These are phyloP conservation scores for Actias luna DNA, from an alignment of 2,888 invertebrate species.

Conservation along the genomic window DNA sequence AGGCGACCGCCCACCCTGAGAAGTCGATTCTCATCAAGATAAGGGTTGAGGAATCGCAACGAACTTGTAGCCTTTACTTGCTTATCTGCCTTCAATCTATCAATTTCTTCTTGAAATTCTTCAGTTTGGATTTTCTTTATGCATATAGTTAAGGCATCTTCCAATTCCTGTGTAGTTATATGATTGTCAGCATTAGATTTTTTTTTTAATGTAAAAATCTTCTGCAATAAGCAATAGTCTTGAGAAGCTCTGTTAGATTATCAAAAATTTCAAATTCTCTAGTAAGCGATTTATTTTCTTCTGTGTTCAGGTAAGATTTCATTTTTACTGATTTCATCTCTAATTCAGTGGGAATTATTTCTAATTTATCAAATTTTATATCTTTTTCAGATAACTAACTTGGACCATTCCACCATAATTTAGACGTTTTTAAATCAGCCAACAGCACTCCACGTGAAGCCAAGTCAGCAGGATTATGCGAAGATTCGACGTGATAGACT, in stretches of 20 bases:
- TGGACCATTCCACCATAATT: slow-evolving; percentile 29
- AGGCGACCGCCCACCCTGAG: slow-evolving; percentile 37
- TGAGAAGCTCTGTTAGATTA: slow-evolving; percentile 19
- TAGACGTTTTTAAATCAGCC: slow-evolving; percentile 19
- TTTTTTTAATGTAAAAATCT: slow-evolving; percentile 26
- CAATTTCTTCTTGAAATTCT: slow-evolving; percentile 23
- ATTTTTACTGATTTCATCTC: slow-evolving; percentile 20
- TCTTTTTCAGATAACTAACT: slow-evolving; percentile 24
- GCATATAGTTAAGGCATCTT: slow-evolving; percentile 23
- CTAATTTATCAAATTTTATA: slow-evolving; percentile 19
- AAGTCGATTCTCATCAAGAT: slow-evolving; percentile 9
- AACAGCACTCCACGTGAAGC: slow-evolving; percentile 26
- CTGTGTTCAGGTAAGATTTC: slow-evolving; percentile 15
- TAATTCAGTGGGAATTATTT: slow-evolving; percentile 19
- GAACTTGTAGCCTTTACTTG: slow-evolving; percentile 22
- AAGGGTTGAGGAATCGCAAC: slow-evolving; percentile 27
- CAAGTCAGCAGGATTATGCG: slow-evolving; percentile 30
- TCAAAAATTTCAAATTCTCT: slow-evolving; percentile 21
- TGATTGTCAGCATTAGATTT: slow-evolving; percentile 10
- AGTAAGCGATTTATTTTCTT: slow-evolving; percentile 8
- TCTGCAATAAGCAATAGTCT: slow-evolving; percentile 20
- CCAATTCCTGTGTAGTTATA: slow-evolving; percentile 25
- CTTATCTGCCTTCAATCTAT: slow-evolving; percentile 14
- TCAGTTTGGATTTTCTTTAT: slow-evolving; percentile 25
- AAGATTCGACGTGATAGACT: slow-evolving; percentile 28